Percentiles rank a stretch among this genome's conserved stretches.
Conservation (phyloP, 2,113 vertebrate species). For the Nannospalax galili region DNA sequence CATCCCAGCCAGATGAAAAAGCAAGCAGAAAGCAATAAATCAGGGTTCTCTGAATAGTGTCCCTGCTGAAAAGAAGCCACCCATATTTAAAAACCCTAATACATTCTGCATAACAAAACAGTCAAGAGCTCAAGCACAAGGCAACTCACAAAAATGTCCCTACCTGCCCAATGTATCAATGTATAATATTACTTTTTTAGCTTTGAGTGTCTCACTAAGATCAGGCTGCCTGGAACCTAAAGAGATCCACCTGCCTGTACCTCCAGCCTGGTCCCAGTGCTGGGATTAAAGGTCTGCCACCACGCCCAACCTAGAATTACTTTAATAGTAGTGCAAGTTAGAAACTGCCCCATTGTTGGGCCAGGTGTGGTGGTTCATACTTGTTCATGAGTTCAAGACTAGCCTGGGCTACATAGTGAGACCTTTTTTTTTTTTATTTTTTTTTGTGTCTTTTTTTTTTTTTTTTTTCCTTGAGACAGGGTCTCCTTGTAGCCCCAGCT, state of each 20-base stretch:
- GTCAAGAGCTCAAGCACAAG: background rate
- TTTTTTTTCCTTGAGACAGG: too few relatives aligned
- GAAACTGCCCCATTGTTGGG: background rate
- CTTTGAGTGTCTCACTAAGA: background rate
- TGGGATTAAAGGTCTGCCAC: background rate
- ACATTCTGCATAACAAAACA: background rate
- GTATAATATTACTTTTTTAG: background rate
- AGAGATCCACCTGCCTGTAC: background rate
- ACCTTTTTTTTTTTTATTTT: too few relatives aligned
- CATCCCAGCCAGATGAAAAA: background rate
- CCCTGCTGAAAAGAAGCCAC: conserved; percentile 19
- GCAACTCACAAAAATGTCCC: background rate
- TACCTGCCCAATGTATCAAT: background rate
- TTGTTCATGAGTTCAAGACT: too few relatives aligned
- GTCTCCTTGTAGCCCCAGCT: too few relatives aligned
- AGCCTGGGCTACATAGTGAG: background rate
- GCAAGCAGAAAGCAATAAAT: background rate
- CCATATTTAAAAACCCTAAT: background rate
- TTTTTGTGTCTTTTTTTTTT: too few relatives aligned
- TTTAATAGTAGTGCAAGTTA: background rate
- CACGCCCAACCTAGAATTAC: background rate
- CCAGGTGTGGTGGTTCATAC: background rate
- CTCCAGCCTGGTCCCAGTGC: background rate
- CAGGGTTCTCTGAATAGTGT: background rate
- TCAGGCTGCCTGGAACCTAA: background rate